A percentile compares a stretch with the other conserved stretches of the same genome.
These are phyloP conservation scores for Hoplodrina ambigua DNA, from an alignment of 2,888 invertebrate genomes.

Conservation along the genomic window DNA sequence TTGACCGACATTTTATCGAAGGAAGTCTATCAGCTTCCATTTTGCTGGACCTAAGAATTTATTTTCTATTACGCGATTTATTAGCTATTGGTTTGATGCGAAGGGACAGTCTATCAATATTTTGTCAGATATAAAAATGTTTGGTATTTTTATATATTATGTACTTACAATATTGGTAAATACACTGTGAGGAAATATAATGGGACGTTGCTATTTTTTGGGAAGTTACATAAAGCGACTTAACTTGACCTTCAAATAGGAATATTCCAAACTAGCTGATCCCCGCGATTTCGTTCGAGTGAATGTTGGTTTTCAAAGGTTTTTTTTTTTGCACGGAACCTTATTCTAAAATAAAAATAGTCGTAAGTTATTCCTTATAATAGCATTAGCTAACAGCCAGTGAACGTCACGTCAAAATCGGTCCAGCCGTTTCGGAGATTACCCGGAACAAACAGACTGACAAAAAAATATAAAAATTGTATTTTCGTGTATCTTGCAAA, in stretches of 20 bases:
- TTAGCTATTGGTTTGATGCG: constrained; percentile 45
- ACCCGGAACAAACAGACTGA: no score
- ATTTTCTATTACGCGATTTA: constrained; percentile 69
- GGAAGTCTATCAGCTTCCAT: constrained; percentile 69
- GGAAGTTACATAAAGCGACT: not conserved
- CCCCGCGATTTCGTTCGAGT: no score
- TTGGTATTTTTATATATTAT: not conserved
- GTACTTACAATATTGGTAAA: not conserved
- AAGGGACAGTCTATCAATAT: constrained; percentile 26
- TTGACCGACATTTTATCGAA: constrained; percentile 72
- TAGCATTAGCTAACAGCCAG: no score
- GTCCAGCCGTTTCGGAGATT: no score
- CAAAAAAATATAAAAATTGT: no score
- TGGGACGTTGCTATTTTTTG: not conserved
- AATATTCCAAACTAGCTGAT: not conserved
- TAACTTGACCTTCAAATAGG: not conserved
- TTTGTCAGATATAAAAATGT: constrained; percentile 10
- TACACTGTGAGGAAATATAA: not conserved
- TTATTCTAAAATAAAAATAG: no score
- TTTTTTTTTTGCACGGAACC: no score
- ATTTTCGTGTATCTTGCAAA: no score
- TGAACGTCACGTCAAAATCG: no score
- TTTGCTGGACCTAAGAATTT: constrained; percentile 65
- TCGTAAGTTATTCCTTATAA: no score
- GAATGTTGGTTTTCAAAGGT: no score